Conservation (phyloP, 2,797 vertebrate genomes). For the Tauraco hartlaubi region DNA sequence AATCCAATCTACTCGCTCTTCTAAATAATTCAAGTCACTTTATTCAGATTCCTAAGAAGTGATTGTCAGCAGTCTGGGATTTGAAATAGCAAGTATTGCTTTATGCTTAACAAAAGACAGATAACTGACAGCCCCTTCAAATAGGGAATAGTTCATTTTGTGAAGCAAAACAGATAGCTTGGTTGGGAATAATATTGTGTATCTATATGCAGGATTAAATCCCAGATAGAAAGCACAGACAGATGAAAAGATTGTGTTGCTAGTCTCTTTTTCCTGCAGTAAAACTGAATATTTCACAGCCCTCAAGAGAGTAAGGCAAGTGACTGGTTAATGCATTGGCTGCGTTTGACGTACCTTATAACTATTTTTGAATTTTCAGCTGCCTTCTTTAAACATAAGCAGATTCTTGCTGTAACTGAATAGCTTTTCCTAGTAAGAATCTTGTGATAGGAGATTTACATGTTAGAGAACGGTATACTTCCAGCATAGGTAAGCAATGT, state of each 20-base stretch:
- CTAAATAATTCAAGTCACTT: slow-evolving; percentile 50
- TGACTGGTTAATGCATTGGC: background rate
- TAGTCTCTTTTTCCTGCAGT: background rate
- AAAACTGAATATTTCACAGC: slow-evolving; percentile 10
- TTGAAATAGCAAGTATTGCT: slow-evolving; percentile 46
- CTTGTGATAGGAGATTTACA: background rate
- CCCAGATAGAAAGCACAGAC: slow-evolving; percentile 9
- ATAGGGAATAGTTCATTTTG: slow-evolving; percentile 37
- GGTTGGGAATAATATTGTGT: slow-evolving; percentile 26
- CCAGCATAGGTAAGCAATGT: background rate
- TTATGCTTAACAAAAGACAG: slow-evolving; percentile 55
- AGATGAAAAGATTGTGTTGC: background rate
- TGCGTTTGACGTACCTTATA: background rate
- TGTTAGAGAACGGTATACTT: background rate
- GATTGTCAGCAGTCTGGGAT: slow-evolving; percentile 25
- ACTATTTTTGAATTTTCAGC: slow-evolving; percentile 22
- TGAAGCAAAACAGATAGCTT: slow-evolving; percentile 57
- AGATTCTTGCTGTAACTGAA: slow-evolving; percentile 2
- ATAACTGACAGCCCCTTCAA: slow-evolving; percentile 59
- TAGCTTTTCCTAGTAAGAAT: background rate
- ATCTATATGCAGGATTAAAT: slow-evolving; percentile 42
- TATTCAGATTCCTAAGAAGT: slow-evolving; percentile 46
- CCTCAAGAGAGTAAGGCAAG: slow-evolving; percentile 10
- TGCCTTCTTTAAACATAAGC: background rate
- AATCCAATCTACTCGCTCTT: background rate